Evolutionary conservation across 2,888 invertebrate species (phyloP), one percentile per base, ranked within the genome.

Genomic region (Palloptera scutellata): DNA sequence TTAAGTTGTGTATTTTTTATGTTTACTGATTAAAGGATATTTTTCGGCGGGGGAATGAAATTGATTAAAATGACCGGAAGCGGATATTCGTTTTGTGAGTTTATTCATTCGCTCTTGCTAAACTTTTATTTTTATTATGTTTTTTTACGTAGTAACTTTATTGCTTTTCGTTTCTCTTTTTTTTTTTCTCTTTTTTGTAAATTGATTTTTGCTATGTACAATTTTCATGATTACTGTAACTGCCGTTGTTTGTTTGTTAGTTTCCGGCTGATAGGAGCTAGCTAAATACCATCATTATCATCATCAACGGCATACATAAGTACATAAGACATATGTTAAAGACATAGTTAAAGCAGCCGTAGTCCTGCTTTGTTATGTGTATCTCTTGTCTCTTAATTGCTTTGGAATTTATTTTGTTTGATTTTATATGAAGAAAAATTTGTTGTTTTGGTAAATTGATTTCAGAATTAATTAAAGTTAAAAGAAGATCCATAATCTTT

Each of bases 41-140:
- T 59, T 15, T 43, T 51, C 67, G 42, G 15, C 20, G 20, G n/a
- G 53, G n/a, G 41, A 15, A n/a, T 15, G 57, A 57, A 57, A 57
- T 57, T 79, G 79, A 79, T 80, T 79, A 78, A 80, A 76, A 79
- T 78, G 80, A 76, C 79, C 76, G 75, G 77, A 77, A 76, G 75
- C 79, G 78, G 77, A 79, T 76, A 77, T 78, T 73, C 72, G 59
- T 71, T 66, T 64, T 67, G 66, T 64, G 70, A 72, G 69, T 72
- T 70, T 71, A 71, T 69, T 66, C 62, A 17, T 67, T 68, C 57
- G 11, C 51, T 52, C 20, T 66, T 66, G 19, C 54, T 12, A 54
- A 54, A 54, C 54, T 54, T 54, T 54, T 54, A 54, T 54, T 54
- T n/a, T 54, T 8, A 8, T 10, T 1, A n/a, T 54, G 8, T 54